Evolutionary conservation across 2,113 vertebrate genomes (phyloP).

Genomic region (Labeo rohita): DNA sequence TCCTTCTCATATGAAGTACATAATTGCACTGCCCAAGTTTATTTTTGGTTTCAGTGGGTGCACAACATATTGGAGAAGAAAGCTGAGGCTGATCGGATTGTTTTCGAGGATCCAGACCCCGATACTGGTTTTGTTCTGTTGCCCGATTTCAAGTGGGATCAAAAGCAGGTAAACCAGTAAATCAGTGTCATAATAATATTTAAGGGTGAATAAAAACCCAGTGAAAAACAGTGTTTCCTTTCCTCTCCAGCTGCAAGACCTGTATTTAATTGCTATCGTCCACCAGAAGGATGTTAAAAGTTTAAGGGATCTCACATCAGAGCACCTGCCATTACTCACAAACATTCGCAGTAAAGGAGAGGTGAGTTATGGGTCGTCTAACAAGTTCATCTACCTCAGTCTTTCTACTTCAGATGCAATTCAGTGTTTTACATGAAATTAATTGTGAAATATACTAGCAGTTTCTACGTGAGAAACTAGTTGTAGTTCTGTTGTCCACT

Average conservation of each 20-base stretch:
- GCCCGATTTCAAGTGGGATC: slow-evolving; percentile 97
- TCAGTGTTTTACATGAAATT: not conserved
- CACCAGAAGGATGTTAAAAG: slow-evolving; percentile 81
- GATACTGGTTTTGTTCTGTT: slow-evolving; percentile 86
- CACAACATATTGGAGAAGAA: slow-evolving; percentile 97
- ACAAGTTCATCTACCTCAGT: not conserved
- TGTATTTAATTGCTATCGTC: slow-evolving; percentile 90
- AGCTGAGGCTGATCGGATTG: slow-evolving; percentile 86
- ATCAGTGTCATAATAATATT: not conserved
- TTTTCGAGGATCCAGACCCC: slow-evolving; percentile 89
- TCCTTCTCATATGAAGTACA: not conserved
- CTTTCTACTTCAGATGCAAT: not conserved
- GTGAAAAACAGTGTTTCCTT: not conserved
- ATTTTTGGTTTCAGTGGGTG: slow-evolving; percentile 83
- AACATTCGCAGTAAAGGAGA: slow-evolving; percentile 84
- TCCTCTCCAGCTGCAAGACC: slow-evolving; percentile 82
- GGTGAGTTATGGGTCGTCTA: slow-evolving; percentile 71
- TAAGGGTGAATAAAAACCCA: not conserved
- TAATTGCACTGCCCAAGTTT: not conserved
- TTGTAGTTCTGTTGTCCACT: slow-evolving; percentile 10
- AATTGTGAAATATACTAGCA: too few species aligned
- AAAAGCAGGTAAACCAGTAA: slow-evolving; percentile 84
- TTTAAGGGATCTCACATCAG: slow-evolving; percentile 83
- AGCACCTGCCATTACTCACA: slow-evolving; percentile 86
- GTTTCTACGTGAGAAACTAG: not conserved